Base-by-base conservation (phyloP, 2,113 vertebrate genomes). In the Corythaixoides concolor region DNA sequence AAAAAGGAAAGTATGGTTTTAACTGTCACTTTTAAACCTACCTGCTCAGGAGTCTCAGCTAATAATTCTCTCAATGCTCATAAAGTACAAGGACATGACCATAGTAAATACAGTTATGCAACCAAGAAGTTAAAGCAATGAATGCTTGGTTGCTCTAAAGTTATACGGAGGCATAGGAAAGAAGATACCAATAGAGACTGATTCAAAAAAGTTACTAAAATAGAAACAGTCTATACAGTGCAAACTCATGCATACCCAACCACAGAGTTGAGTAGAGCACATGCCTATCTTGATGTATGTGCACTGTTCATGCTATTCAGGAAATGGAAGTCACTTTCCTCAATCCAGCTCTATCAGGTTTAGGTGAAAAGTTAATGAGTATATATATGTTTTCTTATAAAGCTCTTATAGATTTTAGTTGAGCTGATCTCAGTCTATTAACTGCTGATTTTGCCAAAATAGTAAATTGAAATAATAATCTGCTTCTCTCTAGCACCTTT, bases 201-300 rank as follows among this genome's bases (percentile, higher is more conserved):
- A 56, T 68, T 27, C 9, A 72, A 73, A 49, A 56, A 12, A 21
- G 13, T 58, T 55, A n/a, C 24, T 70, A 69, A 82, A 93, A 76
- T 3, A 80, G 32, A 59, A 90, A 86, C 11, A 28, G 50, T 13
- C 28, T 30, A 41, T 22, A 28, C 20, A 74, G 43, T 60, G 52
- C 26, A 86, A 73, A 63, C 14, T 75, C 5, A 3, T 12, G 15
- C 28, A 64, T 62, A 45, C 17, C 5, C 23, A 77, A 2, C 16
- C 5, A 1, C n/a, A 59, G 21, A 52, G 39, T 19, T 70, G 13
- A 58, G 27, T 18, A 49, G 24, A 8, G 20, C 18, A 12, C 0
- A 0, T 23, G 8, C 23, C 35, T 68, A 0, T 76, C n/a, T 86
- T 0, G 0, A 28, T 56, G 3, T 68, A 11, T 53, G 27, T 37